Evolutionary conservation across 1,140 invertebrate species (phyloP).

Genomic region (Dryas iulia): DNA sequence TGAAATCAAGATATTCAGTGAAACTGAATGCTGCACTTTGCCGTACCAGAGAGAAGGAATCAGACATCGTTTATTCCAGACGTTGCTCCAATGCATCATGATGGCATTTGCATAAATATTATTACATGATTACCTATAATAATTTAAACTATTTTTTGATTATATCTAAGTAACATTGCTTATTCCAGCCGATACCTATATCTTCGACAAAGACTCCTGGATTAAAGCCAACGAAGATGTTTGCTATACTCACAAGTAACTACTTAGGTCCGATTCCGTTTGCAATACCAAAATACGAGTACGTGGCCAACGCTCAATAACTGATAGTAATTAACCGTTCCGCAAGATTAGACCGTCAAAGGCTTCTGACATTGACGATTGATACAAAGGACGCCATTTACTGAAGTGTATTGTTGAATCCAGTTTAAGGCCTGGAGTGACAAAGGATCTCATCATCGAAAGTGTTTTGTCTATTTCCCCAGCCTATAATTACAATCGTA

Average conservation of each 20-base stretch:
- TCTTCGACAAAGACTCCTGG: constrained; percentile 50
- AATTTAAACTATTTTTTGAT: too few relatives aligned
- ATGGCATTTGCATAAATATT: too few relatives aligned
- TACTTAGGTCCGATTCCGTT: constrained; percentile 53
- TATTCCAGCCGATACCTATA: constrained; percentile 33
- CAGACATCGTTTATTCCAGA: too few relatives aligned
- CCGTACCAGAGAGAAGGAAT: too few relatives aligned
- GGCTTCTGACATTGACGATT: constrained; percentile 33
- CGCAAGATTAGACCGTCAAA: constrained; percentile 39
- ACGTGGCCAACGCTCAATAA: constrained; percentile 44
- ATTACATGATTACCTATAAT: too few relatives aligned
- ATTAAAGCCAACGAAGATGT: constrained; percentile 76
- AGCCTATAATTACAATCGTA: background rate
- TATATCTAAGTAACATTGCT: too few relatives aligned
- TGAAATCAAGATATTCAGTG: too few relatives aligned
- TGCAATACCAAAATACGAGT: constrained; percentile 49
- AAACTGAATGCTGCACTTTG: too few relatives aligned
- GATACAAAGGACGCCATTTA: constrained; percentile 25
- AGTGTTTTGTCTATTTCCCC: constrained; percentile 2
- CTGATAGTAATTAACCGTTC: constrained; percentile 53
- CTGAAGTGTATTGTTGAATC: constrained; percentile 18
- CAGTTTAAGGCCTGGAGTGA: constrained; percentile 15
- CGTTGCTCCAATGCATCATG: too few relatives aligned
- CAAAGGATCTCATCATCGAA: constrained; percentile 21
- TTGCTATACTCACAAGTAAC: constrained; percentile 70